Evolutionary conservation across 53 echinoderm and acorn worm genomes (phyloP).

Genomic region (Patiria pectinifera): DNA sequence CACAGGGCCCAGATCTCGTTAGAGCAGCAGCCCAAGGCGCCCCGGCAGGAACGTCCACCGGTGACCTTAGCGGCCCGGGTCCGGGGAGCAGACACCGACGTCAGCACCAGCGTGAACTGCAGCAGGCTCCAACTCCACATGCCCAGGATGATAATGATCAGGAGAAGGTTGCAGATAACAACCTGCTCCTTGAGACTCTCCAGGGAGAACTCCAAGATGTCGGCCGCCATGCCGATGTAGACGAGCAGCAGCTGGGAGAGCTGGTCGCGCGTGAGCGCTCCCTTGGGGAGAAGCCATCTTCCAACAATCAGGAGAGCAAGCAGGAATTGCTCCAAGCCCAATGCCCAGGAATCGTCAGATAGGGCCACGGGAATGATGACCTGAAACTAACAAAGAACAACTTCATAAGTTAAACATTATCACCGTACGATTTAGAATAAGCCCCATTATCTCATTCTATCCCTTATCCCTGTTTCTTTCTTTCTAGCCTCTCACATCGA

Average conservation of each 20-base stretch:
- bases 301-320: conserved; percentile 84
- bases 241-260: conserved; percentile 92
- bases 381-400: conserved; percentile 47
- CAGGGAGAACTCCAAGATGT: conserved; percentile 92
- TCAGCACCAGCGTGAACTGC: conserved; percentile 90
- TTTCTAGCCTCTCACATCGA: no score
- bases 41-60: conserved; percentile 27
- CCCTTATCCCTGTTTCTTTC: no score
- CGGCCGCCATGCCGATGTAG: conserved; percentile 98
- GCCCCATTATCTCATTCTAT: no score
- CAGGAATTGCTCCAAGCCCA: conserved; percentile 84
- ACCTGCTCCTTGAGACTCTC: conserved; percentile 83
- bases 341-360: conserved; percentile 77
- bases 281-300: conserved; percentile 95
- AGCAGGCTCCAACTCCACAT: conserved; percentile 91
- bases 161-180: conserved; percentile 77
- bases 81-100: conserved; percentile 75
- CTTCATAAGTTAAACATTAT: no score
- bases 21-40: conserved; percentile 65
- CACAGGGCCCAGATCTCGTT: conserved; percentile 93
- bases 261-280: conserved; percentile 85
- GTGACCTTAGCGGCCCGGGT: conserved; percentile 6
- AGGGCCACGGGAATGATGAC: conserved; percentile 72
- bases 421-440: no score
- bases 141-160: conserved; percentile 77